Percentiles rank a stretch among this genome's conserved stretches.
These are phyloP conservation scores for Heliconius hortense DNA, from an alignment of 2,888 invertebrate species.

Conservation along the genomic window DNA sequence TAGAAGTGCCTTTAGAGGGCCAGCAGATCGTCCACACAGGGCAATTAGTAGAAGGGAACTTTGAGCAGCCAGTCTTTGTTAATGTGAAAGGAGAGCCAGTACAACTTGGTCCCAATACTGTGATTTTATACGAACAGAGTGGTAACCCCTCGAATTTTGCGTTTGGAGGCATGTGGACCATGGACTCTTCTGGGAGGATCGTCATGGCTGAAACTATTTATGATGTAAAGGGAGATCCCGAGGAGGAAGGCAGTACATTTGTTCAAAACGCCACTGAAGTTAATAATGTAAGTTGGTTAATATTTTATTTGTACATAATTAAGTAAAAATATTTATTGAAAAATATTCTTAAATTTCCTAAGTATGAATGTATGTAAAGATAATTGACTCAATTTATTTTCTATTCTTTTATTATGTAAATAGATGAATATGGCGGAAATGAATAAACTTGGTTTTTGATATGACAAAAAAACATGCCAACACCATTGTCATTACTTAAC, in stretches of 20 bases:
- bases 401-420: too few species aligned
- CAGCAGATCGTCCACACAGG: slow-evolving; percentile 77
- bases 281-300: slow-evolving; percentile 59
- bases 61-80: slow-evolving; percentile 78
- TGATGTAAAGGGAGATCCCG: slow-evolving; percentile 77
- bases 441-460: too few species aligned
- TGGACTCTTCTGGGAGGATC: slow-evolving; percentile 76
- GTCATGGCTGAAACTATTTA: slow-evolving; percentile 80
- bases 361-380: too few species aligned
- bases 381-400: too few species aligned
- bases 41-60: slow-evolving; percentile 75
- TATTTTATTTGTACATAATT: not conserved
- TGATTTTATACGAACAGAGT: slow-evolving; percentile 76
- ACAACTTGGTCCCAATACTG: slow-evolving; percentile 76
- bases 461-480: too few species aligned
- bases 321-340: too few species aligned
- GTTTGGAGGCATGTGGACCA: slow-evolving; percentile 79
- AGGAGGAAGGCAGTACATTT: slow-evolving; percentile 69
- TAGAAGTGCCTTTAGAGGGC: slow-evolving; percentile 74
- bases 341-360: too few species aligned
- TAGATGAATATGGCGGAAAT: too few species aligned
- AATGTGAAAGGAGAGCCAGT: slow-evolving; percentile 79
- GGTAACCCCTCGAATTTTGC: slow-evolving; percentile 76
- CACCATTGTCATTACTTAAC: too few species aligned
- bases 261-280: slow-evolving; percentile 73